Evolutionary conservation across 2,888 invertebrate genomes (phyloP).

Genomic region (Lapara coniferarum): DNA sequence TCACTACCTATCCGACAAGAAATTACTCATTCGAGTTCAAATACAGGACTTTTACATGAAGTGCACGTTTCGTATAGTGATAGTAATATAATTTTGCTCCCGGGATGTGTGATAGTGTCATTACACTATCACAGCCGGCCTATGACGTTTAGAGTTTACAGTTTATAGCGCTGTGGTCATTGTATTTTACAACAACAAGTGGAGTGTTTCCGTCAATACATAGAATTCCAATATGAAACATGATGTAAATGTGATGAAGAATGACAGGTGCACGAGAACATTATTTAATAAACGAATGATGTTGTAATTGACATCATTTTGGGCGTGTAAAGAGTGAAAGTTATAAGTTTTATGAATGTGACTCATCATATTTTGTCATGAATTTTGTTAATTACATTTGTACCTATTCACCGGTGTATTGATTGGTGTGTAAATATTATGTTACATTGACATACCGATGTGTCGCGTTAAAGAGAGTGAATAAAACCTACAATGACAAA

Average conservation of each 20-base stretch:
- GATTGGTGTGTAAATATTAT: not conserved
- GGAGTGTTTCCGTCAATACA: not conserved
- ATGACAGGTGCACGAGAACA: not conserved
- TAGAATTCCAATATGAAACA: not conserved
- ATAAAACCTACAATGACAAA: not conserved
- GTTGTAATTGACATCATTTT: not conserved
- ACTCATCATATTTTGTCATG: not conserved
- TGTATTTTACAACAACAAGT: not conserved
- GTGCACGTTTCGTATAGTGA: not conserved
- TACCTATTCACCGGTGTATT: not conserved
- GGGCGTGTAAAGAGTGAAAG: slow-evolving; percentile 8
- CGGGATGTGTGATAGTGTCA: slow-evolving; percentile 15
- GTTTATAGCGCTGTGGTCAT: not conserved
- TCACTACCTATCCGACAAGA: slow-evolving; percentile 15
- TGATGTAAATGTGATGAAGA: not conserved
- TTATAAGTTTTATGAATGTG: not conserved
- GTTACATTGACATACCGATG: no score
- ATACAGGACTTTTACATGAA: not conserved
- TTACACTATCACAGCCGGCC: slow-evolving; percentile 14
- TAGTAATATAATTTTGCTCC: slow-evolving; percentile 9
- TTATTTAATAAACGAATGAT: not conserved
- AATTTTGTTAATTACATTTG: not conserved
- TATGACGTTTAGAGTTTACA: slow-evolving; percentile 11
- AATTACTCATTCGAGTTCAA: not conserved
- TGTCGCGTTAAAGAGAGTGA: not conserved